These are phyloP conservation scores for Stratiomys singularior DNA, from an alignment of 2,888 invertebrate species.

Conservation along the genomic window DNA sequence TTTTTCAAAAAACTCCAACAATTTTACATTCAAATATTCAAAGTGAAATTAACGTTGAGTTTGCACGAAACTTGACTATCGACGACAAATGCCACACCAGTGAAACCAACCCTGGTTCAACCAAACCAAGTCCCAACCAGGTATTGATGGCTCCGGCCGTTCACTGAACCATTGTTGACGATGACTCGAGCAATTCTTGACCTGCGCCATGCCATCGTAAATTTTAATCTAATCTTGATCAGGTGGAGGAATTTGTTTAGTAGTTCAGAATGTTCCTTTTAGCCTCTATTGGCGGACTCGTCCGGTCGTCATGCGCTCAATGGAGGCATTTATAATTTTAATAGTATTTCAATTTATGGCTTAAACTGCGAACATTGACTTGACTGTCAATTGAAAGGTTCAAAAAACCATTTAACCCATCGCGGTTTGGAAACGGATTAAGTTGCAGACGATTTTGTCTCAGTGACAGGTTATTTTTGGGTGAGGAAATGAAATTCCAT, in stretches of 20 bases:
- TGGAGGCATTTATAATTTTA: slow-evolving; percentile 18
- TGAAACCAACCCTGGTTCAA: too few relatives aligned
- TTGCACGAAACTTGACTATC: too few relatives aligned
- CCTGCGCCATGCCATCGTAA: slow-evolving; percentile 27
- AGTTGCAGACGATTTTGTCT: background rate
- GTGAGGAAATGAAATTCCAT: too few relatives aligned
- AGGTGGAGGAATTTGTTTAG: slow-evolving; percentile 36
- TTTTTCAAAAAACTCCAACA: too few relatives aligned
- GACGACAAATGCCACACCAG: too few relatives aligned
- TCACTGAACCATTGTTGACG: slow-evolving; percentile 24
- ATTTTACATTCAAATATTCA: too few relatives aligned
- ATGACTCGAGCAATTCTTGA: slow-evolving; percentile 34
- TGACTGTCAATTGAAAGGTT: background rate
- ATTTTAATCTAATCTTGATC: slow-evolving; percentile 34
- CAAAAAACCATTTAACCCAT: background rate
- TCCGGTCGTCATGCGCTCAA: background rate
- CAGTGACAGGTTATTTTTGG: too few relatives aligned
- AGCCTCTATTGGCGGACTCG: background rate
- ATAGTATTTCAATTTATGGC: slow-evolving; percentile 9
- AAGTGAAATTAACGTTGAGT: too few relatives aligned
- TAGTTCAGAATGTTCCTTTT: slow-evolving; percentile 26
- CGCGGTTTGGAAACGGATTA: background rate
- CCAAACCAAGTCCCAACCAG: background rate
- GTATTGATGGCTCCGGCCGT: background rate
- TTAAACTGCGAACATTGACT: background rate